Conservation (phyloP, 2,888 invertebrate species). For the Malthinus flaveolus region DNA sequence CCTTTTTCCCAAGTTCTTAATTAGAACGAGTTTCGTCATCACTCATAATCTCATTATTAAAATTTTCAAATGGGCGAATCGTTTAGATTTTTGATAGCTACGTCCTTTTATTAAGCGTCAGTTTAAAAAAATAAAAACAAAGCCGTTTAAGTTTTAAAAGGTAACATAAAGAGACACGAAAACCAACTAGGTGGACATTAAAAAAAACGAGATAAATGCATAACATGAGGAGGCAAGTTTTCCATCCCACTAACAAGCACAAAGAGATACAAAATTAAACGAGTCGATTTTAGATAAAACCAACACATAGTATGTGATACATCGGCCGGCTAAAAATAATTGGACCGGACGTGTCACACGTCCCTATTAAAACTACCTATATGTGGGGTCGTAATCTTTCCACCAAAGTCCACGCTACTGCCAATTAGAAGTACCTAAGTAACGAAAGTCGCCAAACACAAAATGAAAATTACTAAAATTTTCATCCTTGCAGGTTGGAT, state of each 20-base stretch:
- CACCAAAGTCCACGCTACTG: neutral
- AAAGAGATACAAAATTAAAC: constrained; percentile 29
- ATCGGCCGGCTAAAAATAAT: constrained; percentile 24
- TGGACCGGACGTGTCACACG: constrained; percentile 24
- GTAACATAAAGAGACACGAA: constrained; percentile 7
- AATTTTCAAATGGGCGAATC: too few species aligned
- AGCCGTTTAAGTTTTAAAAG: neutral
- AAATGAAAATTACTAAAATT: too few species aligned
- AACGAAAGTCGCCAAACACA: too few species aligned
- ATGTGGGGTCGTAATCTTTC: neutral
- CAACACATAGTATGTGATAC: constrained; percentile 25
- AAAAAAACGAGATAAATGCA: constrained; percentile 15
- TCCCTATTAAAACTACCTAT: neutral
- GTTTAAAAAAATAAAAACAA: neutral
- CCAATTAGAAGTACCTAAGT: neutral
- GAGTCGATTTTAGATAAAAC: constrained; percentile 28
- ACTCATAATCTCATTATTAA: too few species aligned
- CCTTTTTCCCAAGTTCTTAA: too few species aligned
- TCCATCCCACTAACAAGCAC: constrained; percentile 24
- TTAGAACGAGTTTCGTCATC: too few species aligned
- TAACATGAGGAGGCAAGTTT: constrained; percentile 22
- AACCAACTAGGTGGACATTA: constrained; percentile 9
- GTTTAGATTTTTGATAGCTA: too few species aligned
- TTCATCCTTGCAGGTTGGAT: too few species aligned
- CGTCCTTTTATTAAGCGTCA: too few species aligned